Evolutionary conservation across 2,888 invertebrate genomes (phyloP).

Genomic region (Acheta domesticus): DNA sequence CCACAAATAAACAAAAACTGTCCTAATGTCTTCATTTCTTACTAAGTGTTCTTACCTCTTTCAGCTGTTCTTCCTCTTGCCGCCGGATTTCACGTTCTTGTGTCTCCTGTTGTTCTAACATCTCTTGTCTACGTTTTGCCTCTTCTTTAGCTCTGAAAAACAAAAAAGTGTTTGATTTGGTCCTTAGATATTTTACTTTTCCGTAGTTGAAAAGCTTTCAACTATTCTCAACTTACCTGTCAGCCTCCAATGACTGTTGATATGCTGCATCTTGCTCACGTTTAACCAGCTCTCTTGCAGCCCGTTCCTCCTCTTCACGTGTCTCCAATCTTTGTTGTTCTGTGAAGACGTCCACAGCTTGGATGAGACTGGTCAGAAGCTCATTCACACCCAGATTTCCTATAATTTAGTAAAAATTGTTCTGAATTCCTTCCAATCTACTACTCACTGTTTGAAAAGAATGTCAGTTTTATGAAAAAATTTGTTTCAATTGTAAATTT

Average conservation of each 20-base stretch:
- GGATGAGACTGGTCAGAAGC: constrained; percentile 79
- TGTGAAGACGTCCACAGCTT: constrained; percentile 78
- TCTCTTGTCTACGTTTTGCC: constrained; percentile 71
- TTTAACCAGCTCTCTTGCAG: constrained; percentile 84
- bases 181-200: no score
- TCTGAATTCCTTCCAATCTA: not conserved
- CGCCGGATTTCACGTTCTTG: constrained; percentile 63
- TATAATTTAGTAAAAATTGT: constrained; percentile 40
- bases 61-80: constrained; percentile 25
- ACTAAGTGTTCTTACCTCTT: constrained; percentile 20
- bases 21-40: no score
- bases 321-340: constrained; percentile 76
- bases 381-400: constrained; percentile 87
- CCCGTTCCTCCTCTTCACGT: constrained; percentile 80
- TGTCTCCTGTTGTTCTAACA: constrained; percentile 67
- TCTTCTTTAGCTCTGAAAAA: constrained; percentile 76
- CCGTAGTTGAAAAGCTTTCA: no score
- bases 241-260: constrained; percentile 80
- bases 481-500: no score
- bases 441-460: no score
- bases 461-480: no score
- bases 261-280: constrained; percentile 93
- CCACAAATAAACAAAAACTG: not conserved
- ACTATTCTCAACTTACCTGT: constrained; percentile 54
- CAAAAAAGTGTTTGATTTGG: not conserved